Base-by-base conservation (phyloP, 2,797 vertebrate genomes). In the Rhinogobio ventralis region DNA sequence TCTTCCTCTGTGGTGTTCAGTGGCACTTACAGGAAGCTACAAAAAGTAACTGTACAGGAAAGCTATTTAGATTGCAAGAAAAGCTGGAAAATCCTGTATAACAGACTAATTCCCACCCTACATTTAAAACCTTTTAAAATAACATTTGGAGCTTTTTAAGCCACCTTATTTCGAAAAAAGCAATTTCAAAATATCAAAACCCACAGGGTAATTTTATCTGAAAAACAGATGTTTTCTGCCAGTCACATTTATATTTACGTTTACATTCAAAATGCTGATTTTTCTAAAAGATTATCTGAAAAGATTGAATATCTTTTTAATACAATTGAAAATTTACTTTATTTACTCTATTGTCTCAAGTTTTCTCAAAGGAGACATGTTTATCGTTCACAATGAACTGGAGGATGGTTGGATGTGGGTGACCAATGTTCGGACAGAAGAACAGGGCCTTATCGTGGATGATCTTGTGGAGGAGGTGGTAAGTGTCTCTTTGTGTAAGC, bases 391-490 rank as follows among this genome's bases (percentile, higher is more conserved):
- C 93, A 99, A 99, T 33, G 98, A 99, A 93, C 94, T 99, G 93
- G 98, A 99, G 86, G 98, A 99, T 90, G 98, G 98, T 87, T 99
- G 98, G 98, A 98, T 99, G 97, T 99, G 98, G 98, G 98, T 98
- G 89, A 97, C 97, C 89, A 99, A 99, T 73, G 95, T 99, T 53
- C 95, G 98, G 85, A 99, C 98, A 46, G 97, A 98, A 92, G 98
- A 99, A 86, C 97, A 99, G 92, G 98, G 98, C 87, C 98, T 99
- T 89, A 99, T 99, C 85, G 98, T 99, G 86, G 97, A 99, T 91
- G 98, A 99, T 90, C 94, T 99, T 57, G 97, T 99, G 82, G 97
- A 98, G 91, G 98, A 99, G 89, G 98, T 99, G 95, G 98, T 99
- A 91, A 95, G 96, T 96, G 76, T 66, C n/a, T 49, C 36, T 53